Conservation (phyloP, 2,888 invertebrate genomes). For the Orchesellides sinensis region DNA sequence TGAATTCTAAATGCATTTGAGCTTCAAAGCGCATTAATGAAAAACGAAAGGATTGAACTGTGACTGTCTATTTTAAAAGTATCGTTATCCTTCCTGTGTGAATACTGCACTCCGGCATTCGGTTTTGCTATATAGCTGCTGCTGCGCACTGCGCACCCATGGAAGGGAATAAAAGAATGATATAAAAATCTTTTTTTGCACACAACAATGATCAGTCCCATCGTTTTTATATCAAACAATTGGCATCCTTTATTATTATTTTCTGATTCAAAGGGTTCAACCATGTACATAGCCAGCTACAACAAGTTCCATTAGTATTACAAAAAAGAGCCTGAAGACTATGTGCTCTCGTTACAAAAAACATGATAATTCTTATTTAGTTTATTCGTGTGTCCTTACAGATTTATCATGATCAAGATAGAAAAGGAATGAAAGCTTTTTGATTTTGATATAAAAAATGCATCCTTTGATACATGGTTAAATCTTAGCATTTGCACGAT, state of each 20-base stretch:
- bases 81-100: background rate
- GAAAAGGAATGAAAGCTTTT: constrained; percentile 26
- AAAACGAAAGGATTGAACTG: constrained; percentile 35
- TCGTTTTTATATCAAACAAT: constrained; percentile 72
- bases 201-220: constrained; percentile 51
- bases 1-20: constrained; percentile 8
- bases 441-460: constrained; percentile 43
- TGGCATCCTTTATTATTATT: constrained; percentile 60
- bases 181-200: constrained; percentile 54
- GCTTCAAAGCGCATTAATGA: background rate
- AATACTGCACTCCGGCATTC: no score
- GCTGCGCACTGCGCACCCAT: constrained; percentile 11
- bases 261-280: constrained; percentile 28
- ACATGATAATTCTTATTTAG: background rate
- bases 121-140: no score
- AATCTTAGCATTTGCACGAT: background rate
- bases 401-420: background rate
- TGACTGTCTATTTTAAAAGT: background rate
- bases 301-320: constrained; percentile 22
- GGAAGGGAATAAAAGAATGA: background rate
- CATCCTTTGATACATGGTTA: background rate
- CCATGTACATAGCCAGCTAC: background rate
- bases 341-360: background rate
- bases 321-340: constrained; percentile 17
- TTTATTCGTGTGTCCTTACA: background rate